Conservation (phyloP, 1,140 invertebrate species). For the Polypedilum vanderplanki region DNA sequence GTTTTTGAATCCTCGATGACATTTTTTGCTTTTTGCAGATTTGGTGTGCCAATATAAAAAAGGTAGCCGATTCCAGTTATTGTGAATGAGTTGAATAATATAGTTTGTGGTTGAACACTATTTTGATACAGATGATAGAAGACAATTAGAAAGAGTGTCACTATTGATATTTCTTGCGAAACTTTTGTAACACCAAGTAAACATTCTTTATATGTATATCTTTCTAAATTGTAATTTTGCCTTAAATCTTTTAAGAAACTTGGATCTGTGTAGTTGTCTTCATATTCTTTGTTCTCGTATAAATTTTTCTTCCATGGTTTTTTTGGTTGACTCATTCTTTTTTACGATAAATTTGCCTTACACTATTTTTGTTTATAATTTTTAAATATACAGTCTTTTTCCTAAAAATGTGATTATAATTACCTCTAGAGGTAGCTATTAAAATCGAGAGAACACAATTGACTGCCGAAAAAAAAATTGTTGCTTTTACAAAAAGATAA, state of each 20-base stretch:
- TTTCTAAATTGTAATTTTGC: conserved; percentile 73
- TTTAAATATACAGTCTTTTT: neutral
- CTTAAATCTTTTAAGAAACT: conserved; percentile 76
- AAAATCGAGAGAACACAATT: too few species aligned
- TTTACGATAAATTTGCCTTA: too few species aligned
- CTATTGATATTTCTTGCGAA: conserved; percentile 65
- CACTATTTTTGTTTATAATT: neutral
- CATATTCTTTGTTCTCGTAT: conserved; percentile 76
- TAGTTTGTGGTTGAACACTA: conserved; percentile 52
- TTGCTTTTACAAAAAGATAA: too few species aligned
- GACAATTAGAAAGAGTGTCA: conserved; percentile 65
- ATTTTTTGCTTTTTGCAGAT: conserved; percentile 34
- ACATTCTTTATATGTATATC: conserved; percentile 60
- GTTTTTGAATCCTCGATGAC: conserved; percentile 56
- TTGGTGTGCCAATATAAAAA: conserved; percentile 37
- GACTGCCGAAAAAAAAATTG: too few species aligned
- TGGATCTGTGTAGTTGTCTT: conserved; percentile 86
- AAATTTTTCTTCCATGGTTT: conserved; percentile 78
- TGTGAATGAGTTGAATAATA: conserved; percentile 51
- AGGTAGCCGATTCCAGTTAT: conserved; percentile 49
- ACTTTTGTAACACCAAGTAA: conserved; percentile 65
- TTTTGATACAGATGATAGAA: conserved; percentile 67
- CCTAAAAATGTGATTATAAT: too few species aligned
- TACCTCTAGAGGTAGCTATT: too few species aligned
- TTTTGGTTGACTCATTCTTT: conserved; percentile 31